phyloP scores from a whole-genome alignment of 2,797 vertebrate species.

The Xenopus petersii region DNA sequence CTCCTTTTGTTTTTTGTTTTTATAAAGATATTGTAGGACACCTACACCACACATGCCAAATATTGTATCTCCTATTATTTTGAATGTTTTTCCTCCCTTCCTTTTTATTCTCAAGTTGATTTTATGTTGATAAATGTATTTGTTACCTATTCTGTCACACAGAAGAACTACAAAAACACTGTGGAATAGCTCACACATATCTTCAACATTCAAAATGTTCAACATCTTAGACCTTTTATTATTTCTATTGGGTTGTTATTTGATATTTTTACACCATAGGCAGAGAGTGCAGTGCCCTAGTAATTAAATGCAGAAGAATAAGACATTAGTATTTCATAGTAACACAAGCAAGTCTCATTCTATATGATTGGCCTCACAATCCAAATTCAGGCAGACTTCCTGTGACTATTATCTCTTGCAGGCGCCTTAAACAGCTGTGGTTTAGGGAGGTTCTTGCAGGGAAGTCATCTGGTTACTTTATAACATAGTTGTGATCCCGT shows the following conservation, averaged over 20 bases:
- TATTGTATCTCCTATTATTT: no score
- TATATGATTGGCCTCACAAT: neutral
- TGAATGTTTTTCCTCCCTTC: no score
- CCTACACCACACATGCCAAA: no score
- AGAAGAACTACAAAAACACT: no score
- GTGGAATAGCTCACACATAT: no score
- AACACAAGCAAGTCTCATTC: slow-evolving; percentile 12
- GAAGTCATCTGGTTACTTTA: slow-evolving; percentile 24
- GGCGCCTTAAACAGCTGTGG: slow-evolving; percentile 16
- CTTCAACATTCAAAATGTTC: no score
- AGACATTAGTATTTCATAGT: neutral
- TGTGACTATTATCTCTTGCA: slow-evolving; percentile 22
- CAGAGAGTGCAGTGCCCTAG: neutral
- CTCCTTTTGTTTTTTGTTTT: no score
- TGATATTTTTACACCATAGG: neutral
- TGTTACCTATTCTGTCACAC: no score
- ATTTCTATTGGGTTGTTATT: neutral
- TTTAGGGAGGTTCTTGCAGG: slow-evolving; percentile 7
- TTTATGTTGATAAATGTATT: no score
- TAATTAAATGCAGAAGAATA: slow-evolving; percentile 6
- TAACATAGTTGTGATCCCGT: neutral
- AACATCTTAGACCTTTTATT: neutral
- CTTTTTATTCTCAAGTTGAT: no score
- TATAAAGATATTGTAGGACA: no score
- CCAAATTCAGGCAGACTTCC: slow-evolving; percentile 4